Conservation (phyloP, 2,797 vertebrate genomes). For the Apogon hyalosoma region DNA sequence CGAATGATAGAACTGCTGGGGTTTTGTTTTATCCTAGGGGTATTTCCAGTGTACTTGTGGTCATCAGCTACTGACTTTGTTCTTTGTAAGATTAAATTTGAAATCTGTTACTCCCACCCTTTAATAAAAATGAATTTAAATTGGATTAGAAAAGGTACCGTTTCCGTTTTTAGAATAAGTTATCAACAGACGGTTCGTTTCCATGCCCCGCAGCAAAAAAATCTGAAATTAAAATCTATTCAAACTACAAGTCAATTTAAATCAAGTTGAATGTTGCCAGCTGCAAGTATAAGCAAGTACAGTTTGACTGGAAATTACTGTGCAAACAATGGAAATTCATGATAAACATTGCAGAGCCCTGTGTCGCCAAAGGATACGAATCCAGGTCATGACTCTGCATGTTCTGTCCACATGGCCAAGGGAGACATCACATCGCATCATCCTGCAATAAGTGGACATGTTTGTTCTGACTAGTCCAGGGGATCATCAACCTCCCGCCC, state of each 20-base stretch:
- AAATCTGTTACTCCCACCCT: conserved; percentile 44
- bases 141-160: conserved; percentile 38
- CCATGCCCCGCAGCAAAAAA: conserved; percentile 30
- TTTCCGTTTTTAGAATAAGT: conserved; percentile 32
- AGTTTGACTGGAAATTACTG: conserved; percentile 14
- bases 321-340: conserved; percentile 39
- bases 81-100: conserved; percentile 53
- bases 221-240: conserved; percentile 60
- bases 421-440: conserved; percentile 71
- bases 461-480: conserved; percentile 70
- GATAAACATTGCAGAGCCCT: conserved; percentile 40
- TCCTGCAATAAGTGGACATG: conserved; percentile 59
- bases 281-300: conserved; percentile 15
- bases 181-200: conserved; percentile 41
- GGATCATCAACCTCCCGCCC: conserved; percentile 52
- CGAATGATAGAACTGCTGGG: conserved; percentile 17
- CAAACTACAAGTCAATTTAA: conserved; percentile 50
- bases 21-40: conserved; percentile 48
- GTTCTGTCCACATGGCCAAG: conserved; percentile 50
- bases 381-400: conserved; percentile 65
- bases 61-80: conserved; percentile 1
- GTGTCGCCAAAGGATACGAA: conserved; percentile 36
- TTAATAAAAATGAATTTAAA: conserved; percentile 61
- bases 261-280: conserved; percentile 46
- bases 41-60: conserved; percentile 36